Base-by-base conservation (phyloP, 1,140 invertebrate species). In the Papilio glaucus region DNA sequence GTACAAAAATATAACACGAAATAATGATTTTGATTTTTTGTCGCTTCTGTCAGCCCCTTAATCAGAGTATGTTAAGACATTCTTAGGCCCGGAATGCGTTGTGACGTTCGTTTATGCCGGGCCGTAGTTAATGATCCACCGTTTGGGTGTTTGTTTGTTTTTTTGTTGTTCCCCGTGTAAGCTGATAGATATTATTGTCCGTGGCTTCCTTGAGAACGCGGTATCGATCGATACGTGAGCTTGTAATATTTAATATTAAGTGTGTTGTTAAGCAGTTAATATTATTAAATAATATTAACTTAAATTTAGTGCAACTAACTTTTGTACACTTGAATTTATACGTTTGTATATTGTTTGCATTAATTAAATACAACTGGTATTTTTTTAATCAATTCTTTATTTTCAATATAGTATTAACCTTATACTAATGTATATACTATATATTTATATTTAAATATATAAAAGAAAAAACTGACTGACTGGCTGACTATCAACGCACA, bases 41-140 rank as follows among this genome's bases (percentile, higher is more conserved):
- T 53, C 42, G 45, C 45, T 53, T 53, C 42, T 49, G 45, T 49
- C 67, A 69, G 67, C 67, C 74, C 53, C 79, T 78, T 84, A 80
- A 84, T 82, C 71, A 18, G 72, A 69, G 69, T 72, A 82, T 79
- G 78, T 84, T 81, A 83, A 84, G 82, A 84, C 82, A 84, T 84
- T 82, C 82, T 74, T 75, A 76, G 41, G 74, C 73, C 57, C 71
- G 73, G 78, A 82, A 80, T 79, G 78, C 72, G 78, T 68, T 57
- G 72, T 62, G 38, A 69, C 75, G 78, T 72, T 68, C 72, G 74
- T 71, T 73, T 72, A 71, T 70, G 45, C 68, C 71, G 73, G 60
- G 70, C 70, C 73, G 72, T 77, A 53, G 67, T 69, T 69, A 69
- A 69, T 69, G 67, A 69, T 69, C 67, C 67, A 49, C 67, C 67